phyloP scores from a whole-genome alignment of 2,113 vertebrate species.

The Erythrocercus mccallii region DNA sequence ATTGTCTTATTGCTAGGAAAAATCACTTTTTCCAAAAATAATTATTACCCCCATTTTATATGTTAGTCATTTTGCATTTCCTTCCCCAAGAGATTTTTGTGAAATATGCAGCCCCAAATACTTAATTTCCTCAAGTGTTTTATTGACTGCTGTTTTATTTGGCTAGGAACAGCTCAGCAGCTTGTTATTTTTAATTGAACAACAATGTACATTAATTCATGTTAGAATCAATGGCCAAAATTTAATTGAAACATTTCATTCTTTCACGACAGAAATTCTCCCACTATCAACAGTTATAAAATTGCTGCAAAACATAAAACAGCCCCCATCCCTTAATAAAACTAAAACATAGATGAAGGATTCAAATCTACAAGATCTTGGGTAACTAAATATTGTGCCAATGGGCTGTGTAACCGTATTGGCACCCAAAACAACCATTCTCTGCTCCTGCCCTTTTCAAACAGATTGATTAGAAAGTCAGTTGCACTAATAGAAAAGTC shows the following conservation, averaged over 20 bases:
- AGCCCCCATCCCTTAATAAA: not conserved
- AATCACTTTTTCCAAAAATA: constrained; percentile 1
- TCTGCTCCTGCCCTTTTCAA: not conserved
- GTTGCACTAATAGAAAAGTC: not conserved
- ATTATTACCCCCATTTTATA: not conserved
- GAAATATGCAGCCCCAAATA: not conserved
- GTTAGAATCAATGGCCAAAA: constrained; percentile 51
- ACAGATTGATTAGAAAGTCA: not conserved
- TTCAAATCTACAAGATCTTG: not conserved
- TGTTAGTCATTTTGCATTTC: constrained; percentile 5
- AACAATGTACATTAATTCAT: not conserved
- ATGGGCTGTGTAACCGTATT: not conserved
- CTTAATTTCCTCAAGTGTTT: constrained; percentile 48
- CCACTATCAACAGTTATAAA: not conserved
- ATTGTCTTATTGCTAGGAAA: not conserved
- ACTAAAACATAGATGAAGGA: not conserved
- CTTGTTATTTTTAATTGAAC: constrained; percentile 69
- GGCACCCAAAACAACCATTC: accelerated
- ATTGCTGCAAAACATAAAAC: not conserved
- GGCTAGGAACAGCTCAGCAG: not conserved
- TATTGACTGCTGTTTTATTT: constrained; percentile 37
- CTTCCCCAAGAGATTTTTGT: not conserved
- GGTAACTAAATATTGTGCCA: not conserved
- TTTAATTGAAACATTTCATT: constrained; percentile 47
- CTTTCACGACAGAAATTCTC: constrained; percentile 26